Base-by-base conservation (phyloP, 2,888 invertebrate species). In the Caenorhabditis sp. region DNA sequence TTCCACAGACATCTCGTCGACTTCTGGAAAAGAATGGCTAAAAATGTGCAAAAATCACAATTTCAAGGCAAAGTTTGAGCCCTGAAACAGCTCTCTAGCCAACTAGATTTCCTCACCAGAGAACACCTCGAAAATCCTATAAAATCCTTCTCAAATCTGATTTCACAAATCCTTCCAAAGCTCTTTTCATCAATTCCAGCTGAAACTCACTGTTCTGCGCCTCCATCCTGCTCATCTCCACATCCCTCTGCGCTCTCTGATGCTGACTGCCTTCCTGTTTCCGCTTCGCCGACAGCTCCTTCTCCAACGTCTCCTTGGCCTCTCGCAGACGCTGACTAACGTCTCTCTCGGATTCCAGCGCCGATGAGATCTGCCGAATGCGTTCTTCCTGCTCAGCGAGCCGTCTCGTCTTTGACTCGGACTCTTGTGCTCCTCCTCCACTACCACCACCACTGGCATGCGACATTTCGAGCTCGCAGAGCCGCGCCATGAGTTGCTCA, bases 401-500 rank as follows among this genome's bases (percentile, higher is more conserved):
- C 6, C 81, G 77, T 0, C 75, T 75, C 5, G 44, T 44, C 14
- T 14, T 16, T 4, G 44, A 16, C 14, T 59, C 49, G 38, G 74
- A 49, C 2, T 82, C 84, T 5, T 63, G 81, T 14, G 64, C 70
- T 14, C 61, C 74, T 22, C 35, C 47, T 16, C 35, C 47, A 1
- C 10, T 14, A 19, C 19, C 7, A 8, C 19, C 19, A 12, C 49
- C 44, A 2, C 31, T 8, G 31, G 31, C 38, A 38, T 59, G 73
- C 6, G 74, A 58, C 87, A 86, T 87, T 54, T 86, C 85, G 41
- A 80, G 73, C 41, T 88, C 87, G 69, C 89, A 89, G 26, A 89
- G 70, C 12, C 79, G 56, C 12, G 79, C 88, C 84, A 87, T 84
- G 7, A 91, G 80, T 56, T 88, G 84, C 70, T 90, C 90, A 64